These are phyloP conservation scores for Chelonia mydas DNA, from an alignment of 2,797 vertebrate genomes.

Conservation along the genomic window DNA sequence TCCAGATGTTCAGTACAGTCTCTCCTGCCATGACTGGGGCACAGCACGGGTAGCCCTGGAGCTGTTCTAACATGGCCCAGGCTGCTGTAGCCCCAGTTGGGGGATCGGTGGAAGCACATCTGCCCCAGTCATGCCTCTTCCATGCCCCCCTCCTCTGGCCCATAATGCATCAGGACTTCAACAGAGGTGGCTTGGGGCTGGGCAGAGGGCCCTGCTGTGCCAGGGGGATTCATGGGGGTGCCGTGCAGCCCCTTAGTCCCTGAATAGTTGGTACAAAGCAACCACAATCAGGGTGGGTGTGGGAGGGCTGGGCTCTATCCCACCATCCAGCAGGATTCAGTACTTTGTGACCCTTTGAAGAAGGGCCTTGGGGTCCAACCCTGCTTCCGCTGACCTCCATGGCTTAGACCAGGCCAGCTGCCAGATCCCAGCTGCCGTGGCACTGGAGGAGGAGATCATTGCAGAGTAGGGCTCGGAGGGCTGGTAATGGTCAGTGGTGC, in stretches of 20 bases:
- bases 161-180: not conserved
- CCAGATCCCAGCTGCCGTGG: not conserved
- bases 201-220: not conserved
- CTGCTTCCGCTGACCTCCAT: not conserved
- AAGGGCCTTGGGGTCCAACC: not conserved
- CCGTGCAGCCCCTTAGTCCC: not conserved
- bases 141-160: not conserved
- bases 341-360: not conserved
- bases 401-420: not conserved
- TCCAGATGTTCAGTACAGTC: not conserved
- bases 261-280: not conserved
- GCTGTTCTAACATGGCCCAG: not conserved
- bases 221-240: not conserved
- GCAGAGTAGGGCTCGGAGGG: too few species aligned
- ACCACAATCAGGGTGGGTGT: not conserved
- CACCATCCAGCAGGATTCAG: not conserved
- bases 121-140: not conserved
- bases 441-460: not conserved
- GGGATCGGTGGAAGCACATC: not conserved
- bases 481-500: not conserved
- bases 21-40: not conserved
- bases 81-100: not conserved
- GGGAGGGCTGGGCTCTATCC: too few species aligned
- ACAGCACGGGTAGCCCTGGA: not conserved
- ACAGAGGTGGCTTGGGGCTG: not conserved